Evolutionary conservation across 2,888 invertebrate species (phyloP).

Genomic region (Ichneumoninae sp.): DNA sequence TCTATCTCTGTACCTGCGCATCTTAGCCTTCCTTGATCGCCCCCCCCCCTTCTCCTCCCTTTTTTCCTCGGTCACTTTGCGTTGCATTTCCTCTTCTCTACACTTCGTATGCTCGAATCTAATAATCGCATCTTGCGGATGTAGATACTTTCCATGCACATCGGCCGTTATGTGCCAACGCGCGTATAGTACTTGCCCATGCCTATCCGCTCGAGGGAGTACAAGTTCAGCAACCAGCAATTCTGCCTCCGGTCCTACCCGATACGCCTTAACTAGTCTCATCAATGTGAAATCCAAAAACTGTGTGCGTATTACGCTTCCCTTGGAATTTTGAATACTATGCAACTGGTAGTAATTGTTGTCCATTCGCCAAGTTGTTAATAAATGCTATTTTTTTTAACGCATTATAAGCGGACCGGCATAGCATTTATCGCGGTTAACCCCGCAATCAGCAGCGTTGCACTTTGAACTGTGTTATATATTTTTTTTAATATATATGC

Average conservation of each 20-base stretch:
- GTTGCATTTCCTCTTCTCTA: conserved; percentile 29
- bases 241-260: conserved; percentile 8
- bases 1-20: conserved; percentile 13
- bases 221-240: conserved; percentile 11
- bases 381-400: background rate
- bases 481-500: background rate
- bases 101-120: conserved; percentile 54
- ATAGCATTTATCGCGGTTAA: background rate
- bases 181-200: conserved; percentile 4
- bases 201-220: conserved; percentile 27
- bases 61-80: background rate
- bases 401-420: background rate
- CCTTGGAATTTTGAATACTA: background rate
- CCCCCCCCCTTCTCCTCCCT: background rate
- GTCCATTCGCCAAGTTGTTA: background rate
- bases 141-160: conserved; percentile 60
- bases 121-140: conserved; percentile 68
- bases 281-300: conserved; percentile 19
- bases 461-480: background rate
- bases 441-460: background rate
- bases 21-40: background rate
- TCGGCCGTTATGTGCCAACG: conserved; percentile 50
- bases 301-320: background rate
- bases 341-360: background rate
- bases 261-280: conserved; percentile 27